Conservation (phyloP, 2,797 vertebrate genomes). For the Mionectes olivaceus region DNA sequence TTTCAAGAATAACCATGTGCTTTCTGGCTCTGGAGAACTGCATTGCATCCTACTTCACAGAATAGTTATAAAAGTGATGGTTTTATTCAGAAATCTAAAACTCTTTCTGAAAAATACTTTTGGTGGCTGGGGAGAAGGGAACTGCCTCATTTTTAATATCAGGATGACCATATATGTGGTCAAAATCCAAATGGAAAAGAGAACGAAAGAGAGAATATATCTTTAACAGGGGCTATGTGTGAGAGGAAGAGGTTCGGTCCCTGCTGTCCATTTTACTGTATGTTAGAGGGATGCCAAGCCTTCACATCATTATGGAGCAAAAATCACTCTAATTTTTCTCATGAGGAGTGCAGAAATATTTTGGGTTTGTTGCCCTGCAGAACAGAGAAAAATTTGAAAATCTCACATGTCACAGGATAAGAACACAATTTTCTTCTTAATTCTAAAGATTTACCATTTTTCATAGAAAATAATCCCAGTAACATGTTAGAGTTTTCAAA, state of each 20-base stretch:
- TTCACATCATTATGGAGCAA: neutral
- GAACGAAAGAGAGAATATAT: neutral
- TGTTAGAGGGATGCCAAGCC: neutral
- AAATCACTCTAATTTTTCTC: conserved; percentile 4
- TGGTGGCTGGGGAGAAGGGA: neutral
- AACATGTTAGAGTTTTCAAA: conserved; percentile 50
- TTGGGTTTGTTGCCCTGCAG: neutral
- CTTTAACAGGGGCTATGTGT: neutral
- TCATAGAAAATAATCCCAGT: conserved; percentile 46
- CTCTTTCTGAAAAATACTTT: conserved; percentile 3
- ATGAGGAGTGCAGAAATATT: neutral
- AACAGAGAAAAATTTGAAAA: conserved; percentile 39
- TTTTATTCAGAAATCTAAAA: conserved; percentile 36
- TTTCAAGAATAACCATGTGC: conserved; percentile 28
- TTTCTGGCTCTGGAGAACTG: conserved; percentile 13
- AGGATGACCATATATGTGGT: neutral
- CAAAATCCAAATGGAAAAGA: conserved; percentile 10
- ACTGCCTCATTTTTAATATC: neutral
- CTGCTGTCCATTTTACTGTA: neutral
- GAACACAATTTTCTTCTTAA: conserved; percentile 42
- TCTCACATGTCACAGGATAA: neutral
- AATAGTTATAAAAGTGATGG: neutral
- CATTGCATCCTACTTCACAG: conserved; percentile 10
- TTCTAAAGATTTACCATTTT: conserved; percentile 45
- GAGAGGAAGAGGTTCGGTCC: neutral